These are phyloP conservation scores for Apis cerana DNA, from an alignment of 1,140 invertebrate genomes.

Conservation along the genomic window DNA sequence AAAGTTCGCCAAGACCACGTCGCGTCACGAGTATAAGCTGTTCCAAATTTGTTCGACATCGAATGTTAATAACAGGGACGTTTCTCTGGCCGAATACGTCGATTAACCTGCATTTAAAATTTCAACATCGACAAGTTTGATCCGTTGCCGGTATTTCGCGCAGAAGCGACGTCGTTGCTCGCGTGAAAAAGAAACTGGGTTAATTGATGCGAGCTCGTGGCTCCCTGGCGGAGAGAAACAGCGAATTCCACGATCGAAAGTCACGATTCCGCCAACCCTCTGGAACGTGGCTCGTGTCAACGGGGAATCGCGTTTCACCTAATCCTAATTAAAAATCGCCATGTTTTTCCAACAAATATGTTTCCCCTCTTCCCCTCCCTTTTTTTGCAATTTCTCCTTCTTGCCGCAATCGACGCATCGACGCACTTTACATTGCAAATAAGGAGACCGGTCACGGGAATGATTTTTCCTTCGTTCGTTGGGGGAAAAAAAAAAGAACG, in stretches of 20 bases:
- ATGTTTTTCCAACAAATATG: background rate
- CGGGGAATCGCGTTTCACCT: background rate
- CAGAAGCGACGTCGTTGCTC: background rate
- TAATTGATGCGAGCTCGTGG: constrained; percentile 35
- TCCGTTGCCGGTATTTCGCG: background rate
- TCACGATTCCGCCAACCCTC: background rate
- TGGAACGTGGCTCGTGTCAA: background rate
- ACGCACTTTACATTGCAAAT: constrained; percentile 41
- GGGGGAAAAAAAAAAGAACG: background rate
- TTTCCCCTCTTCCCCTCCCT: fast-evolving
- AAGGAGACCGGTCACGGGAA: background rate
- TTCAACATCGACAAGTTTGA: background rate
- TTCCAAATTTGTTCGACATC: too few relatives aligned
- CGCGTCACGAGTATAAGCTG: background rate
- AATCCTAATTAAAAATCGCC: background rate
- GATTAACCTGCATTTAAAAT: background rate
- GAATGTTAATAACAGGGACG: background rate
- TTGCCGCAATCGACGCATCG: background rate
- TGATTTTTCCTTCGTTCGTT: constrained; percentile 6
- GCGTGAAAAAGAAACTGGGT: constrained; percentile 40
- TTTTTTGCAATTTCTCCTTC: background rate
- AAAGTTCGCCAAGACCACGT: background rate
- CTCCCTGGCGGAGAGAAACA: constrained; percentile 4
- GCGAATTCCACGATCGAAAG: constrained; percentile 15
- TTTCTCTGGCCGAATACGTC: background rate